phyloP scores from a whole-genome alignment of 2,797 vertebrate genomes.

The Pitangus sulphuratus region DNA sequence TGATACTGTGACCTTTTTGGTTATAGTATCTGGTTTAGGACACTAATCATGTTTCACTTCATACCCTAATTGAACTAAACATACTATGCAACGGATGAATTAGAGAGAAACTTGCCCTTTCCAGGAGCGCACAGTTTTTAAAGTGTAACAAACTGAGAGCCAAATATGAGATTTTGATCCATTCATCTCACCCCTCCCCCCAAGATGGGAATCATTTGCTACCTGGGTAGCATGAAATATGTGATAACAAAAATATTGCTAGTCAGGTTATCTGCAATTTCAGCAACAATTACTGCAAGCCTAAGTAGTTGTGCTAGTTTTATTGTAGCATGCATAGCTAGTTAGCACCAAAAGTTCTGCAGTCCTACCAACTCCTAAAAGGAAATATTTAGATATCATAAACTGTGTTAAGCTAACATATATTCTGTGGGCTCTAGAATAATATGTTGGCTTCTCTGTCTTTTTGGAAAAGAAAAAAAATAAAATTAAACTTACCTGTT shows the following conservation, averaged over 20 bases:
- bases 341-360: neutral
- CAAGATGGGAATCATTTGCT: neutral
- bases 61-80: neutral
- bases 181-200: rapidly evolving
- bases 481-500: neutral
- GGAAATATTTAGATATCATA: neutral
- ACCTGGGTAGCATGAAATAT: neutral
- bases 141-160: neutral
- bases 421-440: neutral
- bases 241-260: neutral
- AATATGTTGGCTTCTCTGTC: neutral
- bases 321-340: neutral
- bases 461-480: neutral
- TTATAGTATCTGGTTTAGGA: neutral
- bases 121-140: neutral
- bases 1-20: neutral
- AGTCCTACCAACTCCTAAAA: neutral
- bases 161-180: neutral
- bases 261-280: neutral
- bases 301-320: neutral
- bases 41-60: neutral
- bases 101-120: neutral
- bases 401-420: neutral
- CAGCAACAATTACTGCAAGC: neutral
- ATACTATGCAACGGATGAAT: neutral